Conservation (phyloP, 2,888 invertebrate genomes). For the Monopis laevigella region DNA sequence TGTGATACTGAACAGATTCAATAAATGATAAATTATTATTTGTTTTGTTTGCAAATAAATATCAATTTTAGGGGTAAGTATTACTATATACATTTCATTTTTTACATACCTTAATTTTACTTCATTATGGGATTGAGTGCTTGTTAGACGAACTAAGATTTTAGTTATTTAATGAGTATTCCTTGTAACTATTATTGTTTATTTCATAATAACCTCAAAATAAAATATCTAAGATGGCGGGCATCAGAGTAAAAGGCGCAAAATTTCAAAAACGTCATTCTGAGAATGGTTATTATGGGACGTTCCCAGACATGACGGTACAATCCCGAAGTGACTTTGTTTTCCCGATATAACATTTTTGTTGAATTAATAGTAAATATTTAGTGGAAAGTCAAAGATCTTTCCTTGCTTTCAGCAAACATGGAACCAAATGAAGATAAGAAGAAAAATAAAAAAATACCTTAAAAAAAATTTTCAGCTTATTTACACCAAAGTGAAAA, state of each 20-base stretch:
- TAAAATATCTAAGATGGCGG: not conserved
- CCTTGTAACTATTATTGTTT: not conserved
- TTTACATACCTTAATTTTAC: not conserved
- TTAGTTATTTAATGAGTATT: not conserved
- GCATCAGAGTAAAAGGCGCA: not conserved
- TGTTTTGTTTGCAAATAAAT: not conserved
- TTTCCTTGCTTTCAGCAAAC: too few relatives aligned
- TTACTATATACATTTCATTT: not conserved
- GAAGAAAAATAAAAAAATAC: too few relatives aligned
- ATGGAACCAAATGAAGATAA: too few relatives aligned
- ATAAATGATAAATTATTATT: too few relatives aligned
- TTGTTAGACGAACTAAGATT: not conserved
- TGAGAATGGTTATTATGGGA: not conserved
- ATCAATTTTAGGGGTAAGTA: not conserved
- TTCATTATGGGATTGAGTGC: not conserved
- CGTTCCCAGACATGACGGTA: slow-evolving; percentile 1
- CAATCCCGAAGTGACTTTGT: not conserved
- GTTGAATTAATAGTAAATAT: too few relatives aligned
- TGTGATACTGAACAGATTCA: too few relatives aligned
- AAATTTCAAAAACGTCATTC: slow-evolving; percentile 1
- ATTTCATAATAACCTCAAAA: not conserved
- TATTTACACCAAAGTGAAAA: too few relatives aligned
- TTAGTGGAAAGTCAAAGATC: too few relatives aligned
- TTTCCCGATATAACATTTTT: too few relatives aligned
- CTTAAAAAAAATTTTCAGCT: too few relatives aligned